A percentile compares a stretch with the other conserved stretches of the same genome.
phyloP scores from a whole-genome alignment of 2,797 vertebrate species.

The Xiphophorus birchmanni region DNA sequence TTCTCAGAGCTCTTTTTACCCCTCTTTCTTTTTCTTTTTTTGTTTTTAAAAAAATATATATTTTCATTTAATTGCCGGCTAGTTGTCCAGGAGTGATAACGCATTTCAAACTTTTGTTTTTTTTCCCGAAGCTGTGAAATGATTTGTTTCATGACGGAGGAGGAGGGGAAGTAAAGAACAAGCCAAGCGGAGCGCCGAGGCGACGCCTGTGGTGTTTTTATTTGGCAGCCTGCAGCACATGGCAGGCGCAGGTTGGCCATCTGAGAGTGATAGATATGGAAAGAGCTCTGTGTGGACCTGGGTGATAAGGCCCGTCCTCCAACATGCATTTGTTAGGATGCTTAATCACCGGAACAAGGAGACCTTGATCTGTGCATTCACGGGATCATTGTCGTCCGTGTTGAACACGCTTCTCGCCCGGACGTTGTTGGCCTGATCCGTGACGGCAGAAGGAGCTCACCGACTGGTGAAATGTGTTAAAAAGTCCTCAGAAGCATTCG shows the following conservation, averaged over 20 bases:
- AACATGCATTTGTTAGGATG: conserved; percentile 66
- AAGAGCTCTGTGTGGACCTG: conserved; percentile 71
- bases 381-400: conserved; percentile 73
- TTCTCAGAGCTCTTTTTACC: conserved; percentile 11
- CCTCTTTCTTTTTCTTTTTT: conserved; percentile 18
- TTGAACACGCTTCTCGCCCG: conserved; percentile 51
- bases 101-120: conserved; percentile 35
- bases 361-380: conserved; percentile 77
- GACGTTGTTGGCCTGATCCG: conserved; percentile 56
- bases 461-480: conserved; percentile 57
- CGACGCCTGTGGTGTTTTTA: conserved; percentile 65
- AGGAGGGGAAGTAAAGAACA: conserved; percentile 37
- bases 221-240: conserved; percentile 61
- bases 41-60: neutral
- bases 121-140: conserved; percentile 27
- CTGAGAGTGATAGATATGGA: conserved; percentile 77
- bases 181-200: conserved; percentile 51
- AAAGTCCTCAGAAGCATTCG: conserved; percentile 29
- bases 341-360: conserved; percentile 63
- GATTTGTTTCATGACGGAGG: conserved; percentile 61
- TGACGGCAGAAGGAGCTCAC: conserved; percentile 43
- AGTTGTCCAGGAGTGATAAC: conserved; percentile 55
- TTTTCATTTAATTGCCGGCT: conserved; percentile 52
- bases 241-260: conserved; percentile 66
- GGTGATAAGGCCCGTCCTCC: conserved; percentile 75